Evolutionary conservation across 1,140 invertebrate genomes (phyloP), one percentile per base, ranked within the genome.

Genomic region (Magallana ariakensis): DNA sequence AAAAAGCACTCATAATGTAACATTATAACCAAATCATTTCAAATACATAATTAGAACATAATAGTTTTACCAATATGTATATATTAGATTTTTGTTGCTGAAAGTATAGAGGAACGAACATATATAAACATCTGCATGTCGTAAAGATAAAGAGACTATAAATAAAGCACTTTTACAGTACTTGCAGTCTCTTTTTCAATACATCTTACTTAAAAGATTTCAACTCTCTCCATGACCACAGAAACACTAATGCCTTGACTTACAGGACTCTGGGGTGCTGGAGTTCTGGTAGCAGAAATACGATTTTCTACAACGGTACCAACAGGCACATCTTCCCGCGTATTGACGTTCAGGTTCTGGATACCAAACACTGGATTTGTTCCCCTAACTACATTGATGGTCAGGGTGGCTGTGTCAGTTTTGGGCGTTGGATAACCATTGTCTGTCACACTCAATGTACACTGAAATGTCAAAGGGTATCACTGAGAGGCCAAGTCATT

Each of bases 361-460:
- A 16, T 7, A 5, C 0, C 22, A 58, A 92, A 91, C 4, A 11
- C 54, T 56, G 91, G 91, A 10, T 66, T 19, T 0, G 10, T 10
- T 33, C 90, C 86, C 19, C 62, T 84, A 10, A 85, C 55, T 11
- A 91, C 85, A 33, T 9, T 85, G 55, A 92, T 87, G 1, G 15
- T 54, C 1, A 90, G 70, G 11, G 58, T 70, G 11, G 86, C 60
- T 9, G 75, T 87, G 15, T 22, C 85, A 19, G 26, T 84, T 53
- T 91, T 90, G 58, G 89, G 81, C 1, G 60, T 80, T 16, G 91
- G 91, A 22, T 88, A 89, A 7, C 90, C 90, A 83, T 90, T 89
- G 80, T 90, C 91, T 82, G 80, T 60, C 13, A 85, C 90, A 15
- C 13, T 9, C 15, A 91, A 55, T 57, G 22, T 87, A 58, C 89